phyloP scores from a whole-genome alignment of 2,797 vertebrate species.

The Xerus rutilus region DNA sequence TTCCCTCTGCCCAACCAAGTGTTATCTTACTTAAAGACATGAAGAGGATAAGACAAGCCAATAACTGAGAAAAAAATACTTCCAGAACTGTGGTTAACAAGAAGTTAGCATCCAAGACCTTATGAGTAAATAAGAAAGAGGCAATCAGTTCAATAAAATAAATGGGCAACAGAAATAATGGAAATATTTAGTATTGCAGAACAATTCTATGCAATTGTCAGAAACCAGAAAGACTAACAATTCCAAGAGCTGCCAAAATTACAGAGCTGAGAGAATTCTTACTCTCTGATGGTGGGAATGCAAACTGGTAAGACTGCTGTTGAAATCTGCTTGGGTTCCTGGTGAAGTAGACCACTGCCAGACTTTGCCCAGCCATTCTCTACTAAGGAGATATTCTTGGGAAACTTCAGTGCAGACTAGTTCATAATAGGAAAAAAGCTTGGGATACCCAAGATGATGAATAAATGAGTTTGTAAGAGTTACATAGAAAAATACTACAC shows the following conservation, averaged over 20 bases:
- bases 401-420: neutral
- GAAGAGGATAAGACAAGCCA: neutral
- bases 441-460: neutral
- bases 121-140: neutral
- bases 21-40: neutral
- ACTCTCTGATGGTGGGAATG: neutral
- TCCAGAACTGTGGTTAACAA: neutral
- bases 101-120: neutral
- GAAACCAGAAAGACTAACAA: neutral
- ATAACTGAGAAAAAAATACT: neutral
- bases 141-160: neutral
- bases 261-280: neutral
- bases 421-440: neutral
- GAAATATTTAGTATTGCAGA: neutral
- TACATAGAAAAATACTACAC: neutral
- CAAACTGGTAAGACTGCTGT: neutral
- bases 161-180: neutral
- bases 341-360: neutral
- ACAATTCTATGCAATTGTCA: neutral
- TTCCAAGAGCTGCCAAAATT: neutral
- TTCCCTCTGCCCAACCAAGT: neutral
- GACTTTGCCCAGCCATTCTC: neutral
- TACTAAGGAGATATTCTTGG: neutral
- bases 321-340: neutral
- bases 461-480: neutral